Evolutionary conservation across 2,113 vertebrate species (phyloP), one percentile per base, ranked within the genome.

Genomic region (Cephalophus harveyi): DNA sequence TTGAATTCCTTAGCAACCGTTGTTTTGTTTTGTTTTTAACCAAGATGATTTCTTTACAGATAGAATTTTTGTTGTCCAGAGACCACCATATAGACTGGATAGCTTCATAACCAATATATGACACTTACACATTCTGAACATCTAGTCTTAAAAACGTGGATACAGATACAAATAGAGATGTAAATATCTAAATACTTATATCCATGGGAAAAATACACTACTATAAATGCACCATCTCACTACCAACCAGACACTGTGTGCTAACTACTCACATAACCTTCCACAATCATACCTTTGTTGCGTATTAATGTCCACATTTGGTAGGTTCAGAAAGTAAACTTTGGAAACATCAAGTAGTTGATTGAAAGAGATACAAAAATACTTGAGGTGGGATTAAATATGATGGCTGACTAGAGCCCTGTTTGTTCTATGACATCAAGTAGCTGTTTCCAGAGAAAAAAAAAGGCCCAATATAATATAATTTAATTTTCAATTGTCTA

Each of bases 401-500:
- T 89, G 11, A 82, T 25, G 27, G 7, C 10, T 91, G 30, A 62
- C 27, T 36, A 91, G 5, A 83, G 17, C 0, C 15, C 17, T 85
- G 11, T 67, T 91, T 7, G 17, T 86, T 95, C 40, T 89, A 7
- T 40, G 46, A 86, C 30, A 89, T 7, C 19, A 82, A 30, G 9
- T 60, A 36, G 81, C 30, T 64, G 33, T 93, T 93, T 95, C 95
- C 50, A 79, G n/a, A 28, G 19, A 15, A 14, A 16, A 14, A 16
- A n/a, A 43, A 62, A 84, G 12, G n/a, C 1, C 2, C 36, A 21
- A 11, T 28, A 12, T 60, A 6, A 48, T 91, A 85, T 64, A 57
- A 83, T 94, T 97, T 87, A 81, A 90, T 94, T 95, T 95, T 92
- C 2, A 60, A 23, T 84, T 92, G 83, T 52, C 33, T 74, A 7